Base-by-base conservation (phyloP, 2,113 vertebrate genomes). In the Callospermophilus lateralis region DNA sequence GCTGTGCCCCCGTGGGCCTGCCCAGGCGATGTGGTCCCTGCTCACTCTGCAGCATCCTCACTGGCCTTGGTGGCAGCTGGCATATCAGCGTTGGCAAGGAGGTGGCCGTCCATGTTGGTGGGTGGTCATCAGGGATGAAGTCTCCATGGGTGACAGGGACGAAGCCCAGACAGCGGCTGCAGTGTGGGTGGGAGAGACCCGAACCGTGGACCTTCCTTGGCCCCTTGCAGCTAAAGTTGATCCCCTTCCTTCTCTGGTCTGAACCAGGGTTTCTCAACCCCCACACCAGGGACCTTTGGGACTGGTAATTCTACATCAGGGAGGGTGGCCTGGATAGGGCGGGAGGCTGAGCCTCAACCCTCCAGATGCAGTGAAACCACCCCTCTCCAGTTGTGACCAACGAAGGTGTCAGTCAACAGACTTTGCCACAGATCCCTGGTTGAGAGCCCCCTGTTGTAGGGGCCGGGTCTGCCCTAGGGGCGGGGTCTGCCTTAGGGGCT, bases 121-220 rank as follows among this genome's bases (percentile, higher is more conserved):
- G 42, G 96, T 24, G 3, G 99, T 97, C 17, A 3, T 99, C 99
- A 0, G 99, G 99, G 61, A 99, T 92, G 98, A 99, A 99, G 95
- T 99, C 99, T 0, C 99, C 99, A 4, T 99, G 99, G 0, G 99
- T 1, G 0, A 99, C 99, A 0, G 99, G 98, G n/a, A 98, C 0
- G 13, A 99, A 93, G 39, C 74, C 79, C 4, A 99, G 97, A 32
- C 99, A 99, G n/a, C 8, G 99, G 74, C 0, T 0, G 1, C 99
- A 99, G 2, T 92, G 99, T 99, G 97, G 58, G 55, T 53, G 70
- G 32, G 72, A 90, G 85, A 78, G 0, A 6, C 55, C 55, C 7
- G 20, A 0, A 0, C 28, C 34, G 8, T 8, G 1, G 2, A 7
- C 12, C 39, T 30, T 4, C 28, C 45, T 45, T 0, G 1, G 22